Base-by-base conservation (phyloP, 2,113 vertebrate species). In the Corythornis madagascariensis region DNA sequence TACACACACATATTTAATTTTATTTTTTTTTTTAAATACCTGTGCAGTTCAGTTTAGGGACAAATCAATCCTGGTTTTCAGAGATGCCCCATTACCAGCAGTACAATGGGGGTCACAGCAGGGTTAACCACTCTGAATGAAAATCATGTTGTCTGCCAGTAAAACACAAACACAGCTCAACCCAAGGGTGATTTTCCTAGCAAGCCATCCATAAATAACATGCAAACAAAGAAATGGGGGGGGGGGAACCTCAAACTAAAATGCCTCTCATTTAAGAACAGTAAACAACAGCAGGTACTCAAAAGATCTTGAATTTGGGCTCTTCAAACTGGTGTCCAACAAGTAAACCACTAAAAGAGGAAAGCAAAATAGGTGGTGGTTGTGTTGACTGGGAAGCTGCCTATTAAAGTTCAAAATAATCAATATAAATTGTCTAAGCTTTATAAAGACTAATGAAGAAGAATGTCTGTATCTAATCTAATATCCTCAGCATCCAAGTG, bases 161-260 rank as follows among this genome's bases (percentile, higher is more conserved):
- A 53, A 63, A 84, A 57, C 59, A 81, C 7, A 33, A 83, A 67
- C 56, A 71, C 69, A 74, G 56, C 70, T 16, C 60, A 63, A 48
- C 18, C 4, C 1, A 72, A 25, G 17, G 16, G 60, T 15, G 82
- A 89, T 59, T 55, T 42, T 20, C 69, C 17, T 13, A 45, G 57
- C 77, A 93, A 90, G 74, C 25, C 86, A 89, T 5, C 84, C 94
- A 63, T 9, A 70, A 92, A 65, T 52, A 83, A 92, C 31, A 85
- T 0, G 33, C 55, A 87, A 71, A 90, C 63, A 79, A 76, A 82
- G 73, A 24, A 52, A 69, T 12, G 35, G 22, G 16, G 88, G 1
- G 82, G 88, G 16, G 90, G 1, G 82, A 86, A 64, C 35, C 63
- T 53, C 71, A 4, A 65, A 65, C 14, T 31, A 19, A 75, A 78